Evolutionary conservation across 2,888 invertebrate genomes (phyloP).

Genomic region (Melanophora roralis): DNA sequence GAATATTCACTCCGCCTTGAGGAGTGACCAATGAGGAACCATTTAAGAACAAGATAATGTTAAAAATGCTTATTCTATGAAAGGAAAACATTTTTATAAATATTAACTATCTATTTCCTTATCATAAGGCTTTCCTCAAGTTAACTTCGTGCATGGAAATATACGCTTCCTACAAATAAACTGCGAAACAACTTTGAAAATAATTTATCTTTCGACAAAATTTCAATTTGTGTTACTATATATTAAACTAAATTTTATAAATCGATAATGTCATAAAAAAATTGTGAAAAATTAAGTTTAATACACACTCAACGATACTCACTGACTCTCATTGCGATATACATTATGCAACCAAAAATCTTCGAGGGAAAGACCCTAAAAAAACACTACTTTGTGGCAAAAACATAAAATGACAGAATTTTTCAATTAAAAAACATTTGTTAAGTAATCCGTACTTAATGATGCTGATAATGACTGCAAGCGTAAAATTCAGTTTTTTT

Average conservation of each 20-base stretch:
- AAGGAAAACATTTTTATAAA: too few species aligned
- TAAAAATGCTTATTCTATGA: too few species aligned
- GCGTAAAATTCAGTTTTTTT: conserved; percentile 33
- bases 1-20: too few species aligned
- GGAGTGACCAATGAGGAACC: too few species aligned
- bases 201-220: too few species aligned
- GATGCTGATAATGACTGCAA: conserved; percentile 20
- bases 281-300: neutral
- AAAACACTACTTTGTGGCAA: neutral
- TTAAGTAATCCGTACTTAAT: conserved; percentile 69
- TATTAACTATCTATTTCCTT: too few species aligned
- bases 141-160: too few species aligned
- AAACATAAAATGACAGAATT: conserved; percentile 59
- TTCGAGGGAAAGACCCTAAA: neutral
- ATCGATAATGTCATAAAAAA: conserved; percentile 10
- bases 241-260: conserved; percentile 30
- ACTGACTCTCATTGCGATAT: neutral
- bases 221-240: too few species aligned
- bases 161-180: too few species aligned
- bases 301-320: conserved; percentile 14
- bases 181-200: too few species aligned
- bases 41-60: too few species aligned
- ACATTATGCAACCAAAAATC: conserved; percentile 13
- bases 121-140: too few species aligned
- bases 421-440: conserved; percentile 75